phyloP scores from a whole-genome alignment of 1,140 invertebrate genomes.

The Anthonomus grandis region DNA sequence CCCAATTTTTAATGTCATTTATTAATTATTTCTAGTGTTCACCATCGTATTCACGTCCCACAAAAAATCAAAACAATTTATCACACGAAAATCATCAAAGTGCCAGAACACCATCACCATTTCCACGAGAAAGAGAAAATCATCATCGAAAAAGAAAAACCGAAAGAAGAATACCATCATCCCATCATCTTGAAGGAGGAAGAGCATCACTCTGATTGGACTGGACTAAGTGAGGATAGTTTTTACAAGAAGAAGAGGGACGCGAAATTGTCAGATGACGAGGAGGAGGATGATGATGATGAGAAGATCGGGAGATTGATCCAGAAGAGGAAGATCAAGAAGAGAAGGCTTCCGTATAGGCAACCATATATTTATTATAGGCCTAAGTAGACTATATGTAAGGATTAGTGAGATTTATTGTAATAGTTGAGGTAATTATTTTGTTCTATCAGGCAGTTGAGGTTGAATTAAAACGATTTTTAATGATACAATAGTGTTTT shows the following conservation, averaged over 20 bases:
- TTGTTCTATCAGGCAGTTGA: too few relatives aligned
- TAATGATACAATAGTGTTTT: too few relatives aligned
- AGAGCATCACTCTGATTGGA: slow-evolving; percentile 4
- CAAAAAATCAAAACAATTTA: slow-evolving; percentile 43
- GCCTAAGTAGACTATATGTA: background rate
- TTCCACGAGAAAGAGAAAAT: slow-evolving; percentile 41
- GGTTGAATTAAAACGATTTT: too few relatives aligned
- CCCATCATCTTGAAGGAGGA: slow-evolving; percentile 7
- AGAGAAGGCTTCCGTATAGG: background rate
- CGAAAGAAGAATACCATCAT: slow-evolving; percentile 23
- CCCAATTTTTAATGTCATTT: too few relatives aligned
- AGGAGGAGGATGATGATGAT: too few relatives aligned
- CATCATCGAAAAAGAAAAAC: slow-evolving; percentile 31
- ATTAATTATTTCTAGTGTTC: slow-evolving; percentile 30
- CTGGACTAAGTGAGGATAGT: background rate
- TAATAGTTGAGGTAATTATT: background rate
- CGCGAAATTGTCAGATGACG: background rate
- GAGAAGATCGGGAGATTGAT: too few relatives aligned
- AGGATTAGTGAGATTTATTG: too few relatives aligned
- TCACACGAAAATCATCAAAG: slow-evolving; percentile 45
- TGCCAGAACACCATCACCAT: slow-evolving; percentile 45
- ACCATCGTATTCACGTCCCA: slow-evolving; percentile 42
- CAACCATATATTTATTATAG: background rate
- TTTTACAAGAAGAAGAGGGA: slow-evolving; percentile 18
- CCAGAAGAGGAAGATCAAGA: background rate